These are phyloP conservation scores for Megalops atlanticus DNA, from an alignment of 2,113 vertebrate genomes.

Conservation along the genomic window DNA sequence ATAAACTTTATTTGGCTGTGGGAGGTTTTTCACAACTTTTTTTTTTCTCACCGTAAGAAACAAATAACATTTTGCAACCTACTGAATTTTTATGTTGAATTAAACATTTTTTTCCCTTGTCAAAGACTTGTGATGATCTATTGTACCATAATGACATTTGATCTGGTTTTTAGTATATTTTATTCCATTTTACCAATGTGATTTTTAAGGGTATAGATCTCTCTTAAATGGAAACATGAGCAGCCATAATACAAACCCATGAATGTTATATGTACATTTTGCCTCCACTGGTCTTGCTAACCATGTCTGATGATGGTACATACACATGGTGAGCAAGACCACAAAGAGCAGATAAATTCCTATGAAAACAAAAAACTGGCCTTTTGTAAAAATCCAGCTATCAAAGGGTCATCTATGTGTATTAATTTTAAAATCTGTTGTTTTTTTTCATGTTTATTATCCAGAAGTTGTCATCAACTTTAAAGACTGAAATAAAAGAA, in stretches of 20 bases:
- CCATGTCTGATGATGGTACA: not conserved
- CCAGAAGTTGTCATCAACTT: constrained; percentile 73
- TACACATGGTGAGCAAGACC: constrained; percentile 17
- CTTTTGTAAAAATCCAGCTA: constrained; percentile 60
- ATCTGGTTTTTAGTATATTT: constrained; percentile 26
- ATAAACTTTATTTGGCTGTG: constrained; percentile 64
- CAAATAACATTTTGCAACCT: constrained; percentile 50
- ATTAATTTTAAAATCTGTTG: constrained; percentile 48
- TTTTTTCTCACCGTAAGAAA: constrained; percentile 42
- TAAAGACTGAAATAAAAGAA: constrained; percentile 77
- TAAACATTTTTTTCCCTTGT: not conserved
- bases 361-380: constrained; percentile 57
- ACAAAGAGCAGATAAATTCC: constrained; percentile 39
- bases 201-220: not conserved
- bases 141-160: constrained; percentile 32
- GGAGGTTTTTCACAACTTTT: constrained; percentile 51
- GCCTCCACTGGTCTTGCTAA: constrained; percentile 23
- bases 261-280: constrained; percentile 26
- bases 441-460: constrained; percentile 71
- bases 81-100: constrained; percentile 37
- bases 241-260: constrained; percentile 15
- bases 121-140: constrained; percentile 22
- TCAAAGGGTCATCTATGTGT: constrained; percentile 57
- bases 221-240: constrained; percentile 5
- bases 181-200: constrained; percentile 4